Evolutionary conservation across 2,888 invertebrate genomes (phyloP).

Genomic region (Cryptus armator): DNA sequence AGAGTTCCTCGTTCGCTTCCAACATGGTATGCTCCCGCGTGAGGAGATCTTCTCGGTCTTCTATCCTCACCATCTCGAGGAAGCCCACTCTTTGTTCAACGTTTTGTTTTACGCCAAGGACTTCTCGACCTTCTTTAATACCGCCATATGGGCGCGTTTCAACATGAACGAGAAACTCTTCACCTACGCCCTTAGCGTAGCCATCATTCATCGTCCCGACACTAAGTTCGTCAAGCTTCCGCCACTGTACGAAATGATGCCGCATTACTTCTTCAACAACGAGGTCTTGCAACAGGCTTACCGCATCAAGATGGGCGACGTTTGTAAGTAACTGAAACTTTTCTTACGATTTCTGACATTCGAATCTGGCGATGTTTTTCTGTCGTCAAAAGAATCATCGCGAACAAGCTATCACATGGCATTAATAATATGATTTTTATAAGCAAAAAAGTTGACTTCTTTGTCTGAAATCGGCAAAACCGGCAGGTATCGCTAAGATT

Average conservation of each 20-base stretch:
- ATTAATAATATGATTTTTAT: too few species aligned
- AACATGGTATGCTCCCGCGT: slow-evolving; percentile 78
- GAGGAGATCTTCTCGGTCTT: slow-evolving; percentile 81
- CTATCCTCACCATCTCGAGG: slow-evolving; percentile 83
- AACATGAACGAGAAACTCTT: slow-evolving; percentile 88
- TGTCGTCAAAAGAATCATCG: too few species aligned
- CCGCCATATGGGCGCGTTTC: slow-evolving; percentile 87
- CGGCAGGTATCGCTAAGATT: background rate
- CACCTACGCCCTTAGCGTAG: slow-evolving; percentile 88
- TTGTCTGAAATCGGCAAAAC: too few species aligned
- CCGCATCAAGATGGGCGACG: slow-evolving; percentile 75
- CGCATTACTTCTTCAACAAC: slow-evolving; percentile 88
- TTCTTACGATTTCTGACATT: too few species aligned
- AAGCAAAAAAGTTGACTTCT: too few species aligned
- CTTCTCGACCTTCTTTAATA: slow-evolving; percentile 88
- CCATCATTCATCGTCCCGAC: slow-evolving; percentile 87
- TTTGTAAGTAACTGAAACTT: slow-evolving; percentile 63
- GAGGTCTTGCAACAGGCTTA: slow-evolving; percentile 85
- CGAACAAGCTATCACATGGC: too few species aligned
- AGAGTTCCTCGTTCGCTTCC: slow-evolving; percentile 85
- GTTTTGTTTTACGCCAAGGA: slow-evolving; percentile 88
- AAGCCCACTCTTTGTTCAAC: slow-evolving; percentile 87
- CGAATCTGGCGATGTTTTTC: too few species aligned
- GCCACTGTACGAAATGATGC: slow-evolving; percentile 89
- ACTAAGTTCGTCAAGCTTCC: slow-evolving; percentile 88